Conservation (phyloP, 2,888 invertebrate genomes). For the Agapostemon virescens region DNA sequence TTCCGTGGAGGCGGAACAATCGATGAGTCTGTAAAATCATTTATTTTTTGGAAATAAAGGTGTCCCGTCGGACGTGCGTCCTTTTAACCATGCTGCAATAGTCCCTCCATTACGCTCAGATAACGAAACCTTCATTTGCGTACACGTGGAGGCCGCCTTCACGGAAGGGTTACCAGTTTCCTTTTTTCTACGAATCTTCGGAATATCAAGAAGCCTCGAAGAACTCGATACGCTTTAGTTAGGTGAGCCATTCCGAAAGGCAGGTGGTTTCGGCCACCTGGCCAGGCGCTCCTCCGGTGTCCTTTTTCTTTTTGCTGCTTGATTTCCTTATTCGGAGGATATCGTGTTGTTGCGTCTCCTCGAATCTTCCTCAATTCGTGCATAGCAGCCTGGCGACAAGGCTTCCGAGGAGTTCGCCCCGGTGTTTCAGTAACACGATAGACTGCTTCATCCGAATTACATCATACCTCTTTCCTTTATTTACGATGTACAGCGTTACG, state of each 20-base stretch:
- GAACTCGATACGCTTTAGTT: conserved; percentile 61
- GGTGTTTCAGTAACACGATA: conserved; percentile 14
- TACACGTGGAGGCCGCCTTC: conserved; percentile 16
- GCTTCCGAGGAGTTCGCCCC: conserved; percentile 26
- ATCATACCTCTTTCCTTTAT: neutral
- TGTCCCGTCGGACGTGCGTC: neutral
- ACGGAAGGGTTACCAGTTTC: conserved; percentile 18
- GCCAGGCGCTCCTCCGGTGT: conserved; percentile 50
- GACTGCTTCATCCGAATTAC: neutral
- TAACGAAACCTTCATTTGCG: conserved; percentile 6
- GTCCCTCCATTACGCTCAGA: neutral
- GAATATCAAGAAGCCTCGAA: conserved; percentile 39
- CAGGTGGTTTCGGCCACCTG: conserved; percentile 72
- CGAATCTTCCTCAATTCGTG: conserved; percentile 39
- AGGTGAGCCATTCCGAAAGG: conserved; percentile 58
- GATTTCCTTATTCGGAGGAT: conserved; percentile 61
- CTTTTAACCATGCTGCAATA: neutral
- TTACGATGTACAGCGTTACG: neutral
- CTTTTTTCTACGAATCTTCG: conserved; percentile 27
- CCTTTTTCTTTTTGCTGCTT: conserved; percentile 35
- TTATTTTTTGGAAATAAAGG: neutral
- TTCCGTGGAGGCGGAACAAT: too few relatives aligned
- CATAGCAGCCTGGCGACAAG: conserved; percentile 17
- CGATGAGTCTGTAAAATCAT: too few relatives aligned
- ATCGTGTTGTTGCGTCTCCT: conserved; percentile 52